Evolutionary conservation across 2,888 invertebrate genomes (phyloP), one percentile per base, ranked within the genome.

Genomic region (Drosophila demipolita): DNA sequence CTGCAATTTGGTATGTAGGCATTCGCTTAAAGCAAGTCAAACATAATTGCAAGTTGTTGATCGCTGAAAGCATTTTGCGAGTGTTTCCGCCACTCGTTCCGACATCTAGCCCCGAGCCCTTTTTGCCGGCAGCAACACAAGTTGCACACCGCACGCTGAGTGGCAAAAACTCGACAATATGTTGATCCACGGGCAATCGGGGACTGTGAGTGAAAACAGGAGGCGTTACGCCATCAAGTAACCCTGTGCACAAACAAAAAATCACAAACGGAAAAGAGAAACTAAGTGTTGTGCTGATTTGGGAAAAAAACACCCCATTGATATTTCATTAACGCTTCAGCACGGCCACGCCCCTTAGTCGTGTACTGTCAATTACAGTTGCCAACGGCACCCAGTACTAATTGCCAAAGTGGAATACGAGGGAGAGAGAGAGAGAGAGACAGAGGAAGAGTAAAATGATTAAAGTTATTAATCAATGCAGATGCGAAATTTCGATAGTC

Each of bases 11-110:
- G 23, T 33, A 15, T 17, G 48, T 61, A 53, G 62, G 33, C 71
- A 65, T 60, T 70, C 54, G 59, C 57, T 72, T 72, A 50, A 40
- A 62, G 81, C 36, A 64, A 82, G 77, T 86, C 84, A 79, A 23
- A 79, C 75, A 82, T 86, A 87, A 86, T 85, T 84, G 84, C 82
- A 84, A 79, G 87, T 76, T 85, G 84, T 84, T 84, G 82, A 74
- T 60, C 73, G 68, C 63, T 86, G 73, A 79, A 84, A 82, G 87
- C 82, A 84, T 81, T 82, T 85, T 70, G 84, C 66, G 73, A 86
- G 69, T 79, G 82, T 81, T 83, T 80, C 78, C 78, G 68, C 53
- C 62, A 55, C 45, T 32, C 29, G 29, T 50, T 65, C 79, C 74
- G 64, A 69, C 82, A 66, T 67, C 54, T 20, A 65, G 50, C 65